Evolutionary conservation across 2,797 vertebrate genomes (phyloP).

Genomic region (Agapornis canus): DNA sequence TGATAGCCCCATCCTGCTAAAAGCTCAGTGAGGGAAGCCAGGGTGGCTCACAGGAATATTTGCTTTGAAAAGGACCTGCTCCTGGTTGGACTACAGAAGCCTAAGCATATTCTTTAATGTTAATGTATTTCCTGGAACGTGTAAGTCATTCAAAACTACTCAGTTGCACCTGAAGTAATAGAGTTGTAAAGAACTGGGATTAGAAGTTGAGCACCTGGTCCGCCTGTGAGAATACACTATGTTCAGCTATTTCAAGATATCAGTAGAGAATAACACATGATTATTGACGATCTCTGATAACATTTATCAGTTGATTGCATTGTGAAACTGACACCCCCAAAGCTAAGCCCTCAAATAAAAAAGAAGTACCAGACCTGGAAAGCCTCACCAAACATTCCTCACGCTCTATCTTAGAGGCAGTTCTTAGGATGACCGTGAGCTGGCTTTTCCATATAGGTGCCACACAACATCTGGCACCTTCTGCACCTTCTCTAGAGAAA

Average conservation of each 20-base stretch:
- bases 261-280: neutral
- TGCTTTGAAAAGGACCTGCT: neutral
- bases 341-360: neutral
- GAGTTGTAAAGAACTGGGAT: neutral
- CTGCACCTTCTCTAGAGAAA: neutral
- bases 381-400: neutral
- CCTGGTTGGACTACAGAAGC: neutral
- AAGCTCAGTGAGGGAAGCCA: neutral
- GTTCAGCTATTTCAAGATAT: neutral
- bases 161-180: neutral
- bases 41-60: neutral
- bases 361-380: neutral
- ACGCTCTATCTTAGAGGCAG: accelerated
- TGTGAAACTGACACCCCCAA: neutral
- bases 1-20: neutral
- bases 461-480: neutral
- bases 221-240: neutral
- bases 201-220: neutral
- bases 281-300: neutral
- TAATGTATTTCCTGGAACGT: neutral
- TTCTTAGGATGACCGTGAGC: neutral
- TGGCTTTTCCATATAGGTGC: neutral
- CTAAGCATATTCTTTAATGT: neutral
- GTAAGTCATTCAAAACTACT: neutral
- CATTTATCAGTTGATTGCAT: neutral